Evolutionary conservation across 2,888 invertebrate genomes (phyloP), one percentile per base, ranked within the genome.

Genomic region (Apeira syringaria): DNA sequence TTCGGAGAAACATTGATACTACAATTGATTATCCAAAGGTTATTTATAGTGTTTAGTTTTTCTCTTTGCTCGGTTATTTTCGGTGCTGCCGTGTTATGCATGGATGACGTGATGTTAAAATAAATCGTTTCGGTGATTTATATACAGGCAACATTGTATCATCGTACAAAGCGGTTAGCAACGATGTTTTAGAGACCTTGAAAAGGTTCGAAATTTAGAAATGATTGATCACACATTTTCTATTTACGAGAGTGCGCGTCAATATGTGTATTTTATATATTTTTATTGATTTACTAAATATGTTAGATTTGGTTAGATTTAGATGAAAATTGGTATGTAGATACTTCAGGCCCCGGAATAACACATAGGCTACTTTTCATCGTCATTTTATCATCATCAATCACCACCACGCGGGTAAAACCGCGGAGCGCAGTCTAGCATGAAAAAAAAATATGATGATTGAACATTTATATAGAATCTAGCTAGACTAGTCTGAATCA

Each of bases 61-160:
- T 31, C 20, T 18, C 10, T 35, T 35, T 26, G 31, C 34, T 22
- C 22, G 25, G 17, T 20, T 42, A 43, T 47, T 45, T 36, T 38
- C 30, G 36, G 36, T 41, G 43, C 34, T 39, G 45, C 39, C 34
- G 26, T 18, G 31, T 41, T 54, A 47, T 46, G 47, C 25, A 44
- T 32, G 39, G 22, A 42, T 49, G 49, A 45, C 39, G 44, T 40
- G 47, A 27, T 36, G 27, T 40, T 45, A 38, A 47, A 50, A 48
- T 50, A 55, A 51, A 48, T 27, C 31, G 31, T 22, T 31, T 43
- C 13, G 28, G 37, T 47, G 47, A 50, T 47, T 53, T 50, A 50
- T 50, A 37, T 25, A 20, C 38, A 22, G 37, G 49, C 44, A 50
- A 50, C 45, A 25, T 38, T 53, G 37, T 45, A 53, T 45, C 31